Percentiles rank a stretch among this genome's conserved stretches.
Conservation (phyloP, 2,113 vertebrate species). For the Hystrix cristata region DNA sequence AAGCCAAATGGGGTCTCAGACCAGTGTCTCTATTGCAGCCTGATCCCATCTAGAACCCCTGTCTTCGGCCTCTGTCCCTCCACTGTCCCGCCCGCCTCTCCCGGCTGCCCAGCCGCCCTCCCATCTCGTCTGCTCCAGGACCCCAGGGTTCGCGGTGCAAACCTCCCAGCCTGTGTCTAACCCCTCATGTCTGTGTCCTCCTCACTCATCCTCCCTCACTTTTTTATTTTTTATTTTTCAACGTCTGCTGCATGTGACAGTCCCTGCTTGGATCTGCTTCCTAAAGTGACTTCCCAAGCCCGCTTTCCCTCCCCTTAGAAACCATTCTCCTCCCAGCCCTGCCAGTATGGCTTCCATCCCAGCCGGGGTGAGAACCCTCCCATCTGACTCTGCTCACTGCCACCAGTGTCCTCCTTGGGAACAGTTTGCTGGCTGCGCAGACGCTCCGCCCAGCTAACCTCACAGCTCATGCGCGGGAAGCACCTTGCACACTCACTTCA, state of each 20-base stretch:
- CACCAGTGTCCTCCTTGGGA: slow-evolving; percentile 60
- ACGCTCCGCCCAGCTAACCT: neutral
- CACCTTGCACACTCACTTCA: neutral
- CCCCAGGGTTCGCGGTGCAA: slow-evolving; percentile 74
- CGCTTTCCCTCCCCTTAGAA: slow-evolving; percentile 14
- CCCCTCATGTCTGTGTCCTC: slow-evolving; percentile 85
- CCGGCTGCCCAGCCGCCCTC: slow-evolving; percentile 67
- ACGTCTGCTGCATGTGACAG: slow-evolving; percentile 88
- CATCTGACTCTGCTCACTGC: slow-evolving; percentile 80
- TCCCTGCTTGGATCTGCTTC: slow-evolving; percentile 80
- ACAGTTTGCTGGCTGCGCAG: slow-evolving; percentile 66
- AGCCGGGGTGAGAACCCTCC: slow-evolving; percentile 65
- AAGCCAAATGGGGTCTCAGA: slow-evolving; percentile 85
- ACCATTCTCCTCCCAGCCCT: slow-evolving; percentile 61
- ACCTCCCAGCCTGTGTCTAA: slow-evolving; percentile 87
- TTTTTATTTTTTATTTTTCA: slow-evolving; percentile 54
- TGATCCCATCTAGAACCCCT: slow-evolving; percentile 94
- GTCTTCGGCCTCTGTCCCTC: slow-evolving; percentile 82
- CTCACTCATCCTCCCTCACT: slow-evolving; percentile 75
- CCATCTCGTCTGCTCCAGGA: slow-evolving; percentile 81
- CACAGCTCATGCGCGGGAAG: neutral
- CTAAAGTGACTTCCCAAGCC: slow-evolving; percentile 51
- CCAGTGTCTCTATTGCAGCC: slow-evolving; percentile 99
- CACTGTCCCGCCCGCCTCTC: slow-evolving; percentile 78
- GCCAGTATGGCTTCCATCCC: slow-evolving; percentile 57